These are phyloP conservation scores for Spodoptera frugiperda DNA, from an alignment of 1,140 invertebrate genomes.

Conservation along the genomic window DNA sequence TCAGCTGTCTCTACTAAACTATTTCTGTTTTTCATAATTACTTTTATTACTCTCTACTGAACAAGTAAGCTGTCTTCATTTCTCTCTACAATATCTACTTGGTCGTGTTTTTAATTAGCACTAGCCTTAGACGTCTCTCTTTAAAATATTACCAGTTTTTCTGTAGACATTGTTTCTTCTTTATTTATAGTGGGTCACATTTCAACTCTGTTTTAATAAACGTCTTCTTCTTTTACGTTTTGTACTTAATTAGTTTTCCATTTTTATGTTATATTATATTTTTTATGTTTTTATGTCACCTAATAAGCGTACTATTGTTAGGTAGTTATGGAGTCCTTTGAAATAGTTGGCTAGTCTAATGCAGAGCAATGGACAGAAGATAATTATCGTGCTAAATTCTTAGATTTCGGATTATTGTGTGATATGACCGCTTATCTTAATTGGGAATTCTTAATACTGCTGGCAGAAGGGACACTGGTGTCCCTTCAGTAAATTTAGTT, in stretches of 20 bases:
- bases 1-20: neutral
- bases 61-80: neutral
- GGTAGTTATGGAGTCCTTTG: no score
- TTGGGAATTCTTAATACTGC: no score
- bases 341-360: no score
- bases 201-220: neutral
- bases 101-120: slow-evolving; percentile 15
- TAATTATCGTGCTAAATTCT: no score
- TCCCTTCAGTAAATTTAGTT: no score
- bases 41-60: slow-evolving; percentile 19
- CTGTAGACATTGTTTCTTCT: neutral
- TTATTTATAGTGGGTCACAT: slow-evolving; percentile 13
- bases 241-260: neutral
- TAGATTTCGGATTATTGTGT: no score
- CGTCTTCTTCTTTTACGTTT: neutral
- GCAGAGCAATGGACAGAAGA: no score
- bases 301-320: no score
- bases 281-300: no score
- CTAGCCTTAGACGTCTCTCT: slow-evolving; percentile 1
- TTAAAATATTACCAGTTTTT: slow-evolving; percentile 26
- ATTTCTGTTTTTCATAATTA: slow-evolving; percentile 6
- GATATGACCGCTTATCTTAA: no score
- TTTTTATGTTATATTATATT: neutral
- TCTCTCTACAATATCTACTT: neutral
- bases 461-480: no score